Evolutionary conservation across 2,888 invertebrate species (phyloP).

Genomic region (Tromatobia lineatoria): DNA sequence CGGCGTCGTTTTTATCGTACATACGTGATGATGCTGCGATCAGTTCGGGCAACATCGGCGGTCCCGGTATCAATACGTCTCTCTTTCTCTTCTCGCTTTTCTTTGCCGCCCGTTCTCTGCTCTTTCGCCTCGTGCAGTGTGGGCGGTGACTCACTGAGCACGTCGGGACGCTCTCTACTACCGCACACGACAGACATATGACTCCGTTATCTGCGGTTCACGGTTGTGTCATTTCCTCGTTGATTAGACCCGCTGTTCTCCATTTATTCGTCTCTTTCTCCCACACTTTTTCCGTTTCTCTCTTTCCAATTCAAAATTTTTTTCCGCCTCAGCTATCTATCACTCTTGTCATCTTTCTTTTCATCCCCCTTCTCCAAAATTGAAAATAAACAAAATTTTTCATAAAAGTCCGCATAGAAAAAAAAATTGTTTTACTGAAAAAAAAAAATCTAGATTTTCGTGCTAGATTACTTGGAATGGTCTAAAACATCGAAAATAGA

Average conservation of each 20-base stretch:
- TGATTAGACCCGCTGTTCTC: constrained; percentile 49
- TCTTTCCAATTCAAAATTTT: background rate
- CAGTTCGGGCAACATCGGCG: background rate
- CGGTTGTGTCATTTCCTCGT: constrained; percentile 69
- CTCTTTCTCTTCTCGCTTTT: background rate
- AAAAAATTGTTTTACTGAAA: no score
- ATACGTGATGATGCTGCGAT: background rate
- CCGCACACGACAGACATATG: constrained; percentile 20
- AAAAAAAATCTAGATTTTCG: no score
- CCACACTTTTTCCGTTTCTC: background rate
- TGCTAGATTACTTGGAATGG: no score
- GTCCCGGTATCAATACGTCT: constrained; percentile 7
- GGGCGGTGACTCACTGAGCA: constrained; percentile 50
- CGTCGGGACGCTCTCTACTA: constrained; percentile 23
- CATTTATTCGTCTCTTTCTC: background rate
- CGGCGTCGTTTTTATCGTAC: constrained; percentile 10
- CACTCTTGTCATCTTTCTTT: no score
- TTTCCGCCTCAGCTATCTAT: no score
- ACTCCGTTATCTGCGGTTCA: constrained; percentile 64
- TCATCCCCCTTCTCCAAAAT: no score
- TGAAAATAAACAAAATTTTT: no score
- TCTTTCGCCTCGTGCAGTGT: constrained; percentile 35
- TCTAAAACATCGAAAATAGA: no score
- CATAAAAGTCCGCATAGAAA: no score
- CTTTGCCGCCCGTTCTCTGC: background rate